Conservation (phyloP, 1,140 invertebrate genomes). For the Bathynomus jamesi region DNA sequence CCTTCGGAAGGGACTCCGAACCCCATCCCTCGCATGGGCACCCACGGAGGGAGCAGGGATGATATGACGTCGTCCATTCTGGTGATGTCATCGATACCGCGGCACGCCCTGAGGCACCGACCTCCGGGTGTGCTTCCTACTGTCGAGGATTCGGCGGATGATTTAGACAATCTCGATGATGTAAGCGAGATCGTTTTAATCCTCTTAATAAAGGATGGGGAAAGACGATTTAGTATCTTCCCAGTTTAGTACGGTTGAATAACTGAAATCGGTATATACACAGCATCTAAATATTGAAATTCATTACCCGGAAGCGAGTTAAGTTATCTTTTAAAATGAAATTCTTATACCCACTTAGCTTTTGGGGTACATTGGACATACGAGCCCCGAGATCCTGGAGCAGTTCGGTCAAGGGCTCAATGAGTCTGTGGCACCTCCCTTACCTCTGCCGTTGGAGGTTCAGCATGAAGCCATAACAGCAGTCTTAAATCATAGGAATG, state of each 20-base stretch:
- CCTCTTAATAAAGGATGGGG: too few species aligned
- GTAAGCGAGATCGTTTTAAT: too few species aligned
- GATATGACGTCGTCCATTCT: constrained; percentile 35
- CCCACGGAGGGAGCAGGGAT: constrained; percentile 39
- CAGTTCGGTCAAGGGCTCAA: constrained; percentile 58
- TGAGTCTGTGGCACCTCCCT: constrained; percentile 44
- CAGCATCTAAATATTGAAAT: too few species aligned
- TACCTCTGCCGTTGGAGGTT: constrained; percentile 51
- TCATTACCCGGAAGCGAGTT: too few species aligned
- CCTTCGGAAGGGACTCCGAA: not conserved
- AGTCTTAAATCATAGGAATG: constrained; percentile 67
- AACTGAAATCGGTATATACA: too few species aligned
- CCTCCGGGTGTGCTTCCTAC: constrained; percentile 67
- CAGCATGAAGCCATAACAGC: constrained; percentile 78
- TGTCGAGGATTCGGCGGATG: constrained; percentile 70
- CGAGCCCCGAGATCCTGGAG: constrained; percentile 80
- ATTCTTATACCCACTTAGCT: constrained; percentile 49
- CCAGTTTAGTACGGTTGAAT: too few species aligned
- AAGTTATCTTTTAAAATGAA: too few species aligned
- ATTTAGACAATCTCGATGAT: constrained; percentile 88
- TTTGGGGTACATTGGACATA: constrained; percentile 80
- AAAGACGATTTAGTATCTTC: too few species aligned
- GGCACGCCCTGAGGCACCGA: constrained; percentile 53
- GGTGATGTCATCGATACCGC: constrained; percentile 31
- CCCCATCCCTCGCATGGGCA: not conserved